These are phyloP conservation scores for Contarinia nasturtii DNA, from an alignment of 1,140 invertebrate genomes.

Conservation along the genomic window DNA sequence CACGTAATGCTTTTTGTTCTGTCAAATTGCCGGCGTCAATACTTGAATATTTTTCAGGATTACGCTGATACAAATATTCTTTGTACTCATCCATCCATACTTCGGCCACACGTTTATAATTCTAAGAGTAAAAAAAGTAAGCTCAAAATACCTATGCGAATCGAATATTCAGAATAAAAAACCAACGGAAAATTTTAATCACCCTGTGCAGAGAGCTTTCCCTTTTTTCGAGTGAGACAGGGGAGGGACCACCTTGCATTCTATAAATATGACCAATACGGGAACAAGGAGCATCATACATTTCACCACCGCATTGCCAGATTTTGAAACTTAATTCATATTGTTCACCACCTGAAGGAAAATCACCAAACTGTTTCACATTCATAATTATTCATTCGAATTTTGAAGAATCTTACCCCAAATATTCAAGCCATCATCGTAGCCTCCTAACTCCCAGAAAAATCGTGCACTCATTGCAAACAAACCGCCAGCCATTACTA, in stretches of 20 bases:
- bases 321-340: constrained; percentile 95
- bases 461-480: constrained; percentile 80
- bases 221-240: constrained; percentile 74
- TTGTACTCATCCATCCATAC: constrained; percentile 99
- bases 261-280: constrained; percentile 90
- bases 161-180: constrained; percentile 5
- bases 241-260: constrained; percentile 63
- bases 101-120: constrained; percentile 80
- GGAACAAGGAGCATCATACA: constrained; percentile 81
- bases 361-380: background rate
- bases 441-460: constrained; percentile 93
- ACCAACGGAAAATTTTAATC: background rate
- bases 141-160: too few relatives aligned
- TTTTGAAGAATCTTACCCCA: constrained; percentile 44
- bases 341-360: constrained; percentile 54
- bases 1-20: constrained; percentile 54
- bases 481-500: constrained; percentile 88
- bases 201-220: constrained; percentile 72
- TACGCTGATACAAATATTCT: constrained; percentile 63
- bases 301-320: constrained; percentile 79
- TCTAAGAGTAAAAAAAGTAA: constrained; percentile 28
- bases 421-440: constrained; percentile 77
- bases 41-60: constrained; percentile 48
- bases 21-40: constrained; percentile 66
- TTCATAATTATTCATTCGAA: too few relatives aligned